Base-by-base conservation (phyloP, 2,113 vertebrate genomes). In the Blennius ocellaris region DNA sequence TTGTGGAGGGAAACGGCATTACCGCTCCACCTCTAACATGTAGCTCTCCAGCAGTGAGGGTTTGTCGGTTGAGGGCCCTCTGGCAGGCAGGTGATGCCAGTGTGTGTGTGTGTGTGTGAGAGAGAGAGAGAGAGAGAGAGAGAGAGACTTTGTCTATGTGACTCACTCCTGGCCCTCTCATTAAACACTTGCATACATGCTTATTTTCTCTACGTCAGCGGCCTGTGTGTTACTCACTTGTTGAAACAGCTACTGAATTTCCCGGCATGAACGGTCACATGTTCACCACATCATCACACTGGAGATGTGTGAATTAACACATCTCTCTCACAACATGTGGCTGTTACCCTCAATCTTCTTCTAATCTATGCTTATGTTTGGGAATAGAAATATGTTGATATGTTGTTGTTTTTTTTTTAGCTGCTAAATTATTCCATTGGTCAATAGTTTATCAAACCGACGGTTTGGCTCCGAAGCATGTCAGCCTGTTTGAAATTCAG, bases 61-160 rank as follows among this genome's bases (percentile, higher is more conserved):
- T 69, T 86, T 86, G 65, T 81, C 76, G 86, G 82, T 77, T 54
- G 62, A 69, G 73, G 83, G 85, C 86, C 84, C 81, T 85, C 67
- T 84, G 81, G 79, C 83, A 87, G 41, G 40, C 57, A 61, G 59
- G 58, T 74, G 53, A 83, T 84, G 67, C 83, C 75, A 84, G 37
- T 60, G 66, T 40, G 21, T 51, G 49, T 41, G 49, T 72, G 30
- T 8, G 47, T 59, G 49, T 54, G 54, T 15, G 54, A 1, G 43
- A 7, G 54, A 17, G 60, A 30, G 21, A 30, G 21, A 30, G 21
- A 30, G 2, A 30, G 21, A 41, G 71, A 30, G 76, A 21, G 57
- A 38, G 48, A 43, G 60, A 71, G 54, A 49, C 54, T 80, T 79
- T 40, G 64, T 87, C 65, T 44, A 55, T n/a, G 56, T 89, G 88